Base-by-base conservation (phyloP, 23 tunicate species). In the Halocynthia aurantium region DNA sequence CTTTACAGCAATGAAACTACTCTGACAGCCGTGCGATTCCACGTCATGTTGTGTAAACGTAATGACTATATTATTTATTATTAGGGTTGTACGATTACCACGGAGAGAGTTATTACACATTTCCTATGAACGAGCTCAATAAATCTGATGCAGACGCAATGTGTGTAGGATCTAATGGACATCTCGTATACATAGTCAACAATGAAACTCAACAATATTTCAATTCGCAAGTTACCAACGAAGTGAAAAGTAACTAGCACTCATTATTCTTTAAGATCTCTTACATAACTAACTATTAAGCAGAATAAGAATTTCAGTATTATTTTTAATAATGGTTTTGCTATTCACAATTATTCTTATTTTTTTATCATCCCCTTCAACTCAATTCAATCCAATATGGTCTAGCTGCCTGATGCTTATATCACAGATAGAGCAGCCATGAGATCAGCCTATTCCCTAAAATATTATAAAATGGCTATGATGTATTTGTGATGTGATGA, bases 181-280 rank as follows among this genome's bases (percentile, higher is more conserved):
- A 74, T 74, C 78, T 74, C 22, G 78, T 74, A 7, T 74, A 74
- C 63, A 15, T 74, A 13, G 56, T 64, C 17, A 6, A 19, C 57
- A 64, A 74, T 7, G 56, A 22, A 54, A 22, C 56, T 10, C 65
- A 6, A 12, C 10, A 74, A 53, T 74, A 51, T 74, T 6, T 74
- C 9, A 56, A 74, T 49, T n/a, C 71, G 22, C 55, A 22, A 0
- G 50, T 53, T 49, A 65, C 63, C n/a, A n/a, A 4, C 17, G 63
- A 58, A 31, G 4, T 31, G 44, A 31, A 31, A 31, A 4, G 44
- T 31, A 31, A 31, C 44, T 31, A 58, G 15, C 17, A 1, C 20
- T 15, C 22, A 11, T 2, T 70, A 44, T 51, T 12, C 8, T 54
- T 31, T 31, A 31, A 31, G 44, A 31, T 31, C 44, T 31, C 44